Evolutionary conservation across 1,140 invertebrate genomes (phyloP), one percentile per base, ranked within the genome.

Genomic region (Drosophila parvula): DNA sequence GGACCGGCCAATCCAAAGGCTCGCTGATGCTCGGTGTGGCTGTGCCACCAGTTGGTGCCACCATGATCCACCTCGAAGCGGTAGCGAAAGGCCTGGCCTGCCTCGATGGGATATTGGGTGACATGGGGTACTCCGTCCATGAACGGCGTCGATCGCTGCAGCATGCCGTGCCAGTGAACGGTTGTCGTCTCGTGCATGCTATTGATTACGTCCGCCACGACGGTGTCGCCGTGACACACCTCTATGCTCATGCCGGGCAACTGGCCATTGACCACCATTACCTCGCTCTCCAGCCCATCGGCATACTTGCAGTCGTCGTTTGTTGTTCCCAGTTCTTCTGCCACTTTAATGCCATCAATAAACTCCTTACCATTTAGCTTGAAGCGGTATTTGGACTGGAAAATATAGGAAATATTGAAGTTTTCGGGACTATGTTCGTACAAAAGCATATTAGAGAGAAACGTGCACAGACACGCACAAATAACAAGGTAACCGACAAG

Each of bases 111-210:
- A 78, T 95, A 95, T 75, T 96, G 96, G 0, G 95, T 96, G 5
- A 96, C 92, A 91, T 94, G 95, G 0, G 95, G 95, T 12, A 96
- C 95, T 0, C 95, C 95, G 80, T 95, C 95, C 94, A 95, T 95
- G 77, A 93, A 93, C 0, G 93, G 93, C 0, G 93, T 93, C 14
- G 78, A 78, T 0, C 79, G 73, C 65, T 94, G 93, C 38, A 93
- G 93, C 32, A 93, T 92, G 3, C 93, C 93, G 64, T 94, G 93
- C 93, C 93, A 94, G 63, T 94, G 93, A 4, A 94, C 82, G 0
- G 93, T 93, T 0, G 93, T 93, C 4, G 92, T 91, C 45, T 93
- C 93, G 59, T 92, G 86, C 61, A 93, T 77, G 14, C 92, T 86
- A 75, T 95, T 95, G 14, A 92, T 90, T 0, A 95, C 92, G 68